These are phyloP conservation scores for Hephaestus fuliginosus DNA, from an alignment of 2,797 vertebrate genomes.

Conservation along the genomic window DNA sequence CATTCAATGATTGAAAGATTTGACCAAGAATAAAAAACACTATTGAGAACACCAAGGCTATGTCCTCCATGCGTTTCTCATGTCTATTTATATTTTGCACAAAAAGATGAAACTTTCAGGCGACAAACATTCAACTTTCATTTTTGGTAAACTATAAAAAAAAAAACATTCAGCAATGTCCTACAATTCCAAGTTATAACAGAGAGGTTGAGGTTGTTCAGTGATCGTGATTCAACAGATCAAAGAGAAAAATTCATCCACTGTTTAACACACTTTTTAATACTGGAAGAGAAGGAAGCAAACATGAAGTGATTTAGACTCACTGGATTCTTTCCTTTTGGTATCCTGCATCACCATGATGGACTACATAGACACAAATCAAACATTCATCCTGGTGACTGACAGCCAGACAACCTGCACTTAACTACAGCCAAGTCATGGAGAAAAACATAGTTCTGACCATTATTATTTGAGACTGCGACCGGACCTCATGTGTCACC, in stretches of 20 bases:
- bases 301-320: background rate
- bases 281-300: background rate
- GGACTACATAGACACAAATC: background rate
- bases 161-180: no score
- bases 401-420: conserved; percentile 1
- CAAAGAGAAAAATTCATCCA: background rate
- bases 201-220: background rate
- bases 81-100: background rate
- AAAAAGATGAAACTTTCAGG: background rate
- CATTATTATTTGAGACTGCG: background rate
- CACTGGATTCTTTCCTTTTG: background rate
- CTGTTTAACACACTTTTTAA: background rate
- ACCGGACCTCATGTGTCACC: background rate
- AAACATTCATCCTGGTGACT: background rate
- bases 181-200: no score
- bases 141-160: no score
- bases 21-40: background rate
- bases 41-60: background rate
- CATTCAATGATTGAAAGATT: background rate
- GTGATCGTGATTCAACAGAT: background rate
- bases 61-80: no score
- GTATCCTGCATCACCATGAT: background rate
- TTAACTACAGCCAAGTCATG: background rate
- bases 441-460: background rate
- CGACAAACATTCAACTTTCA: background rate